These are phyloP conservation scores for Lipophrys pholis DNA, from an alignment of 2,113 vertebrate genomes.

Conservation along the genomic window DNA sequence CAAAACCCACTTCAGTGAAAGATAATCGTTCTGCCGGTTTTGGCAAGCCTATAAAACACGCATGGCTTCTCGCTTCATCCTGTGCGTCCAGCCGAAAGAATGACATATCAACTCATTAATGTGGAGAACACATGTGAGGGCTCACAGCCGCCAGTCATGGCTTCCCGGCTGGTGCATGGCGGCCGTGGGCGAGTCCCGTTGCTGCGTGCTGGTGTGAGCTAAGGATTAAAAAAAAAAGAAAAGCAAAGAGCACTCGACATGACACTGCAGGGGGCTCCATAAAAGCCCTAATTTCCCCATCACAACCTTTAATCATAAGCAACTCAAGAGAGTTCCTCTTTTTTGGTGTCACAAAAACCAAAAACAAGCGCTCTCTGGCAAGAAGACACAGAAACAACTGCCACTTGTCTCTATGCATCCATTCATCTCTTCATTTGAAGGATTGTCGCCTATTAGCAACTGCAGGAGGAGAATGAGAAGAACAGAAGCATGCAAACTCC, in stretches of 20 bases:
- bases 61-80: slow-evolving; percentile 69
- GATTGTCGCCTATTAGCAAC: neutral
- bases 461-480: neutral
- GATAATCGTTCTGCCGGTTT: slow-evolving; percentile 71
- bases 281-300: slow-evolving; percentile 13
- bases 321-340: slow-evolving; percentile 2
- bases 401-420: neutral
- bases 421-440: neutral
- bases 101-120: slow-evolving; percentile 72
- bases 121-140: slow-evolving; percentile 69
- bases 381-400: neutral
- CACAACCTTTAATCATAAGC: slow-evolving; percentile 23
- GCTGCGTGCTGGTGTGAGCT: slow-evolving; percentile 22
- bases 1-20: slow-evolving; percentile 16
- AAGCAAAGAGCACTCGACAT: neutral
- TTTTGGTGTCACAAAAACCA: neutral
- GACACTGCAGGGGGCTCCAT: neutral
- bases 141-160: slow-evolving; percentile 61
- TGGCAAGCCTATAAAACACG: slow-evolving; percentile 69
- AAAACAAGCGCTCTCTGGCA: slow-evolving; percentile 8
- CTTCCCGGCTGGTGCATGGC: slow-evolving; percentile 17
- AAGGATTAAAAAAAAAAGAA: neutral
- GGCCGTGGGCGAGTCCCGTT: slow-evolving; percentile 29
- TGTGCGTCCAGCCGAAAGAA: slow-evolving; percentile 60
- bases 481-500: neutral